Evolutionary conservation across 2,888 invertebrate species (phyloP).

Genomic region (Synanthedon andrenaeformis): DNA sequence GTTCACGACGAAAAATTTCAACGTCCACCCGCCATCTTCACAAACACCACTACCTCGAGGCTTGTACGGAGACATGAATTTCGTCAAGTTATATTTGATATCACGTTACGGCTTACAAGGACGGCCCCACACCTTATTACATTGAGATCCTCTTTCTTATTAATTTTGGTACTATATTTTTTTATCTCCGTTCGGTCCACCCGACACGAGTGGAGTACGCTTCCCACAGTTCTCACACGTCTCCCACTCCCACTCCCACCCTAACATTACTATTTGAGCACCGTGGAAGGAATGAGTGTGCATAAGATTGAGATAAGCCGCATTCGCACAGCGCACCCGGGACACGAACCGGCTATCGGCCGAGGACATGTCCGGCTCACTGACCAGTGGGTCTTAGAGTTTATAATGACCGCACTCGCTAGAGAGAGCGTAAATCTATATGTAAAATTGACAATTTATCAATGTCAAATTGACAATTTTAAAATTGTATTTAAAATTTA

Average conservation of each 20-base stretch:
- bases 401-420: too few relatives aligned
- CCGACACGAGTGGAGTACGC: neutral
- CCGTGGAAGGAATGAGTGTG: constrained; percentile 78
- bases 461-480: neutral
- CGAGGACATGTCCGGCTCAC: too few relatives aligned
- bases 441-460: too few relatives aligned
- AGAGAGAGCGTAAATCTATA: too few relatives aligned
- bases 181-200: constrained; percentile 40
- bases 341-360: constrained; percentile 1
- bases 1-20: too few relatives aligned
- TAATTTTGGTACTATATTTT: constrained; percentile 34
- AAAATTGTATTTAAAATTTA: neutral
- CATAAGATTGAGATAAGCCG: constrained; percentile 42
- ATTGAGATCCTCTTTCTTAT: constrained; percentile 56
- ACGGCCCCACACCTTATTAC: constrained; percentile 65
- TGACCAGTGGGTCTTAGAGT: too few relatives aligned
- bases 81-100: neutral
- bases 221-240: neutral
- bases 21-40: too few relatives aligned
- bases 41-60: too few relatives aligned
- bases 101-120: constrained; percentile 43
- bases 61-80: constrained; percentile 38
- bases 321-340: constrained; percentile 12
- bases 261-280: constrained; percentile 68
- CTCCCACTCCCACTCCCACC: constrained; percentile 19